Evolutionary conservation across 2,888 invertebrate species (phyloP), one percentile per base, ranked within the genome.

Genomic region (Dryococelus australis): DNA sequence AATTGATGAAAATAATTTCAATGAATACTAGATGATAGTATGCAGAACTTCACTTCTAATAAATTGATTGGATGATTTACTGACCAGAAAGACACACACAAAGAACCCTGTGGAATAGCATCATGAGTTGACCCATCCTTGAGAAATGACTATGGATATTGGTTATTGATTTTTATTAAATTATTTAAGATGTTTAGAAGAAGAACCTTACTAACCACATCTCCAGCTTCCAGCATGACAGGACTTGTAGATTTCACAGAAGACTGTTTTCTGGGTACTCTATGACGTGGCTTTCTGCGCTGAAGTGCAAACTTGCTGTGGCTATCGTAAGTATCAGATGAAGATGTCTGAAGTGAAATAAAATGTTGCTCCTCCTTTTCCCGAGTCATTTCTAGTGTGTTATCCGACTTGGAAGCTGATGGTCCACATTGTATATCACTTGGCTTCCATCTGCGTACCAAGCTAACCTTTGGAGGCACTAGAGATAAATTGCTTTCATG

Each of bases 291-390:
- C 65, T 65, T 65, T 26, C 83, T 83, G 1, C 28, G 28, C 28
- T 35, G 28, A 83, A 13, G 83, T 35, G 28, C 28, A 35, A 43
- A 28, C 28, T 83, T 43, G 43, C 28, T 83, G 83, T 83, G 83
- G 43, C 83, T 83, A 9, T 83, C 28, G 43, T 35, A 83, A 43
- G 83, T 83, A n/a, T 83, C 83, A 10, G 83, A 43, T 20, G 83
- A 83, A 65, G 65, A 65, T 24, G 65, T 20, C 8, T 65, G 65
- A 8, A 65, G 65, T 65, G 65, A 20, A 65, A 65, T 8, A 24
- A 65, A n/a, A 20, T 2, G n/a, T 0, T 10, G n/a, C n/a, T 65
- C n/a, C 20, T 65, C 16, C n/a, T n/a, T 24, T 8, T 65, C n/a
- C 20, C 24, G 24, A 24, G 65, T 20, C 65, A 65, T n/a, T 65